Conservation (phyloP, 2,113 vertebrate genomes). For the Notiomystis cincta region DNA sequence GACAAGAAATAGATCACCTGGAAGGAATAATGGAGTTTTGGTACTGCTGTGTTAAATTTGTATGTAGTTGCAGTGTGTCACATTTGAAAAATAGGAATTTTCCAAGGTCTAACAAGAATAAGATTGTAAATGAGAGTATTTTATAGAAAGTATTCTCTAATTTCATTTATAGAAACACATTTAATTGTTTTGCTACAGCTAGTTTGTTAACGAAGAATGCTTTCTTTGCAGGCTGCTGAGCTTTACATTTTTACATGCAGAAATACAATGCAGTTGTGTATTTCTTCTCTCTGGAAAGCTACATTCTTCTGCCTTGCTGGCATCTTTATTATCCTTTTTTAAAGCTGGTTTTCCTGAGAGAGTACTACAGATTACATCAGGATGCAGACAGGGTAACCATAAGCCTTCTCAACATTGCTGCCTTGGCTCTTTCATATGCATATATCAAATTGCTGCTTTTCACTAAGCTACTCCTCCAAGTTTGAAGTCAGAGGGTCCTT, state of each 20-base stretch:
- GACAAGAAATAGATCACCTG: not conserved
- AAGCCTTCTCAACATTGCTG: not conserved
- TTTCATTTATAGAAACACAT: not conserved
- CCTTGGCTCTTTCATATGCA: not conserved
- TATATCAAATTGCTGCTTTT: not conserved
- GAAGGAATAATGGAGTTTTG: not conserved
- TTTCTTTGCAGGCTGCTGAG: not conserved
- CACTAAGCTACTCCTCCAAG: not conserved
- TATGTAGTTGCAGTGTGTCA: not conserved
- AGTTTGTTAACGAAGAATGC: not conserved
- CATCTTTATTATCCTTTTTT: not conserved
- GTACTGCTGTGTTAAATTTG: not conserved
- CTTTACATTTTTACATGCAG: not conserved
- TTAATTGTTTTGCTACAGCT: not conserved
- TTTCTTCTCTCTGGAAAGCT: not conserved
- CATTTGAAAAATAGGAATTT: not conserved
- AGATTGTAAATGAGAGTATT: not conserved
- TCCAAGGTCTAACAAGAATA: not conserved
- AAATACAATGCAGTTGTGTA: not conserved
- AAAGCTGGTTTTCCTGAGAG: not conserved
- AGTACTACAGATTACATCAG: not conserved
- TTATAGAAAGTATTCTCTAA: not conserved
- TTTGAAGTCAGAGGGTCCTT: not conserved
- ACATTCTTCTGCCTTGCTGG: not conserved
- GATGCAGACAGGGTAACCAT: not conserved